Evolutionary conservation across 2,113 vertebrate species (phyloP).

Genomic region (Aegithalos caudatus): DNA sequence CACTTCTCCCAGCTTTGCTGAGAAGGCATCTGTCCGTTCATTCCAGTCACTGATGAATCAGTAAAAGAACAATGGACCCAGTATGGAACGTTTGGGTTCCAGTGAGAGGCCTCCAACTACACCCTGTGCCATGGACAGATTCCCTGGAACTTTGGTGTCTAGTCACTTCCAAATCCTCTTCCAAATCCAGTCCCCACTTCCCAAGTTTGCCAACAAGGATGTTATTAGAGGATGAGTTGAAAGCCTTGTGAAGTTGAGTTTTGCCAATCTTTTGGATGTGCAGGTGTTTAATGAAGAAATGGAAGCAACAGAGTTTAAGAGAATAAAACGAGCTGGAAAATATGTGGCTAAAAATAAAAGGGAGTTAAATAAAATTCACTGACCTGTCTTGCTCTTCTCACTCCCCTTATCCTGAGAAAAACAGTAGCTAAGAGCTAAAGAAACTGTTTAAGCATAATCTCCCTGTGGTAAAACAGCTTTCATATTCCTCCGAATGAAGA

Average conservation of each 20-base stretch:
- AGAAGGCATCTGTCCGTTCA: background rate
- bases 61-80: background rate
- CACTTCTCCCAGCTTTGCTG: background rate
- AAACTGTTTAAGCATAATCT: rapidly evolving
- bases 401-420: background rate
- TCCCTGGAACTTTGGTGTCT: background rate
- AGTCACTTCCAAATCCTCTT: background rate
- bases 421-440: background rate
- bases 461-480: background rate
- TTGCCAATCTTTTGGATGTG: background rate
- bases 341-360: background rate
- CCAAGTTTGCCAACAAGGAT: background rate
- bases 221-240: background rate
- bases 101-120: background rate
- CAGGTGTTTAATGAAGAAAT: background rate
- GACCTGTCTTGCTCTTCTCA: background rate
- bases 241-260: background rate
- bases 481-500: background rate
- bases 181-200: background rate
- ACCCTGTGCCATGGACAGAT: background rate
- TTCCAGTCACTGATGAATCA: background rate
- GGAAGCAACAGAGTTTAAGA: background rate
- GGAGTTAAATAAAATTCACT: background rate
- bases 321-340: background rate
- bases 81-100: background rate